Evolutionary conservation across 1,140 invertebrate species (phyloP), one percentile per base, ranked within the genome.

Genomic region (Prorops nasuta): DNA sequence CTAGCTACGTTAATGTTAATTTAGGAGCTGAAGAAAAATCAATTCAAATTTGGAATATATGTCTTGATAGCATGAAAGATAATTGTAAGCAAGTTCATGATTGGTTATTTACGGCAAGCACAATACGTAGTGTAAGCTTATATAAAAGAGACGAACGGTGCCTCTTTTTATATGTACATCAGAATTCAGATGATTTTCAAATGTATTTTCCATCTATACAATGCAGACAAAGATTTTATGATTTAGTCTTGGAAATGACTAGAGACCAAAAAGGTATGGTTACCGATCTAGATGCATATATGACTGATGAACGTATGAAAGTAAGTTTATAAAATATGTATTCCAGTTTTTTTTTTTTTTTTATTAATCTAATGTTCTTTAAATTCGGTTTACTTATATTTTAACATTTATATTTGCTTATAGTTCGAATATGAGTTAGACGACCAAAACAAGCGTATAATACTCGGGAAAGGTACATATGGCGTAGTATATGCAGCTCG

Each of bases 161-260:
- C 47, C 81, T 98, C 1, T 98, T 98, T 76, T 80, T 99, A 0
- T 99, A 99, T 74, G 96, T 99, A 17, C 91, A 96, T 72, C 90
- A 98, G 69, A 98, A 98, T 67, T 98, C 94, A 6, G 94, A 98
- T 70, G 96, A 98, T 79, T 99, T 99, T 79, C 96, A 99, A 84
- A 96, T 99, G 78, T 98, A 91, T 71, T 91, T 99, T 55, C 94
- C 97, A 9, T 98, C 94, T 0, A 83, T 87, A 38, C 78, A 84
- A 36, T 92, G 91, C 72, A 82, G 95, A 50, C 85, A 92, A 70
- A 83, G 86, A 61, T 91, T 94, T 63, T 89, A 91, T 69, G 86
- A 91, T 60, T 69, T 92, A 3, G 81, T 94, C 21, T 76, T 91
- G 9, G 86, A 93, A 75, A 83, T 96, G 70, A 93, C 92, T 0